Base-by-base conservation (phyloP, 2,888 invertebrate genomes). In the Elaeidobius kamerunicus region DNA sequence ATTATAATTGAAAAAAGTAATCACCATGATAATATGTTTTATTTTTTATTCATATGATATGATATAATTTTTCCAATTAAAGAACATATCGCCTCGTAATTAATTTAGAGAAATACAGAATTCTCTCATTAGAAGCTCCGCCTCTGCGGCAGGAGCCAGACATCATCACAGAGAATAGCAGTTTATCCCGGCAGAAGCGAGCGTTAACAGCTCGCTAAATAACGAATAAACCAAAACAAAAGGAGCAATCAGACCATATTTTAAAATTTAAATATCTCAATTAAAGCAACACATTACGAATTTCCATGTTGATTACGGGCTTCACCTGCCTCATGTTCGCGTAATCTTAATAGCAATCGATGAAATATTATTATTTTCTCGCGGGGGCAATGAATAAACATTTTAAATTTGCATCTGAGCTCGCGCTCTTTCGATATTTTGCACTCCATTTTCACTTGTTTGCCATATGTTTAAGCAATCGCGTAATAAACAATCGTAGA, bases 181-280 rank as follows among this genome's bases (percentile, higher is more conserved):
- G 40, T 40, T 48, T 40, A 48, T 40, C 40, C 40, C 23, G 23
- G 47, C 34, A 40, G 34, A 44, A 44, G 44, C 16, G 40, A 49
- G 36, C 49, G 48, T 41, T 48, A 48, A 48, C 64, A 61, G 59
- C 65, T 65, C 61, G 64, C 65, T 68, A 67, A 67, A 69, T 68
- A 69, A 69, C 67, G 68, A 66, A 68, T 67, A 68, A 68, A 68
- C 67, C 66, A 66, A 69, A 70, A 70, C 70, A 70, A 70, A 70
- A 69, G 68, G 69, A 69, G 68, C 67, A 70, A 69, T 69, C 69
- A 69, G 68, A 68, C 69, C 68, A 69, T 70, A 70, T 70, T 70
- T 53, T 70, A 69, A 70, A 70, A 65, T 70, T 70, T 69, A 69
- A 70, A 70, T 70, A 66, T 69, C 65, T 69, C 67, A 69, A 70